phyloP scores from a whole-genome alignment of 2,113 vertebrate species.

The Cygnus buccinator region DNA sequence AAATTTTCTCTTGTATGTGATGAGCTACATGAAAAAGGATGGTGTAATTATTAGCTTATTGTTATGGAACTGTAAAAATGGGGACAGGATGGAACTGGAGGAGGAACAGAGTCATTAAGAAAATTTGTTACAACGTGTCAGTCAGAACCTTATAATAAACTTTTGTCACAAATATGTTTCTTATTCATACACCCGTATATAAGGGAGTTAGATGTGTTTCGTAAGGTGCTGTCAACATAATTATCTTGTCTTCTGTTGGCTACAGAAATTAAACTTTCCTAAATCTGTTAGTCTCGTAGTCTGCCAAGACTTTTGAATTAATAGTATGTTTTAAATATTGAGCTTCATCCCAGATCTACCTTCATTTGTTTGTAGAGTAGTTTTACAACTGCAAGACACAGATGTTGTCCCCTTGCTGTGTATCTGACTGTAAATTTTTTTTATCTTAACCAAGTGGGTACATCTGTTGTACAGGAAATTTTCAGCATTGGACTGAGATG shows the following conservation, averaged over 20 bases:
- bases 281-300: not conserved
- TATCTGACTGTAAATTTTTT: not conserved
- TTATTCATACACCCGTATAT: not conserved
- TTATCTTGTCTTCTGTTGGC: not conserved
- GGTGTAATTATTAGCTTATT: not conserved
- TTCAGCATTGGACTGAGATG: not conserved
- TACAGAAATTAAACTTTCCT: not conserved
- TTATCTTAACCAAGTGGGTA: not conserved
- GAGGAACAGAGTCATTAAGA: not conserved
- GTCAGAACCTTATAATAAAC: not conserved
- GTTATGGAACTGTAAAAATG: not conserved
- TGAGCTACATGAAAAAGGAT: not conserved
- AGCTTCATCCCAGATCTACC: not conserved
- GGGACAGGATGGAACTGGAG: not conserved
- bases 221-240: not conserved
- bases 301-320: not conserved
- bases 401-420: not conserved
- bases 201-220: not conserved
- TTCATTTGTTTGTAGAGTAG: not conserved
- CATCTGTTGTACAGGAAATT: accelerated
- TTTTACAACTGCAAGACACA: not conserved
- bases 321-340: not conserved
- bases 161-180: not conserved
- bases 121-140: not conserved
- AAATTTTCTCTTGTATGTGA: not conserved